These are phyloP conservation scores for Lycocorax pyrrhopterus DNA, from an alignment of 2,113 vertebrate species.

Conservation along the genomic window DNA sequence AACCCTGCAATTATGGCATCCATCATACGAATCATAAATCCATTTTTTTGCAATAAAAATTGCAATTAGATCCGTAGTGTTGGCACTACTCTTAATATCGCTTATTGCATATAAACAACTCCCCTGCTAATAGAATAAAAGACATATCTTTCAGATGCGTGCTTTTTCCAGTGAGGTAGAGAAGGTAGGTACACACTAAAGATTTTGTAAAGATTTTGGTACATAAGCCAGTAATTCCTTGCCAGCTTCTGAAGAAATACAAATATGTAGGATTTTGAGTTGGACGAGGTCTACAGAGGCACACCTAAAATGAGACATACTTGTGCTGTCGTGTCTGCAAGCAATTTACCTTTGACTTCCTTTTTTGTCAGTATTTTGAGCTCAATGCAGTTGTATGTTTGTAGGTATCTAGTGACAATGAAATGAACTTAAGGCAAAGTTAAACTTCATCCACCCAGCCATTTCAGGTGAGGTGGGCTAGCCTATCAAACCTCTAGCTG, in stretches of 20 bases:
- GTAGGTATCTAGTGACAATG: not conserved
- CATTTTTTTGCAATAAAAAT: not conserved
- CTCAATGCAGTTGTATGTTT: not conserved
- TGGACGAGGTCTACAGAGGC: not conserved
- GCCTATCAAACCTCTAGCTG: not conserved
- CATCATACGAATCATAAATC: not conserved
- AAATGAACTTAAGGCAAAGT: not conserved
- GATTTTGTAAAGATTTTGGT: not conserved
- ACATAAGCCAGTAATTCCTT: not conserved
- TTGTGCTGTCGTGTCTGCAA: not conserved
- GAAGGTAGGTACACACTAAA: not conserved
- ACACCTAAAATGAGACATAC: not conserved
- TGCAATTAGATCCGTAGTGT: not conserved
- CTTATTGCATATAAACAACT: not conserved
- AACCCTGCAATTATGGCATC: not conserved
- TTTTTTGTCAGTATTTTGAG: not conserved
- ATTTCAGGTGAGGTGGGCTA: not conserved
- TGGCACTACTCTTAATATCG: not conserved
- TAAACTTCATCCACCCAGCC: not conserved
- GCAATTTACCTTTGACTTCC: not conserved
- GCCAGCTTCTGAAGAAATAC: not conserved
- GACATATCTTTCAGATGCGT: not conserved
- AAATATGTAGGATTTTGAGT: not conserved
- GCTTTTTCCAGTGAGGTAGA: not conserved
- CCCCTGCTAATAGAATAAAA: not conserved